A percentile compares a stretch with the other conserved stretches of the same genome.
These are phyloP conservation scores for Ceratoteleas bidentatus DNA, from an alignment of 1,140 invertebrate genomes.

Conservation along the genomic window DNA sequence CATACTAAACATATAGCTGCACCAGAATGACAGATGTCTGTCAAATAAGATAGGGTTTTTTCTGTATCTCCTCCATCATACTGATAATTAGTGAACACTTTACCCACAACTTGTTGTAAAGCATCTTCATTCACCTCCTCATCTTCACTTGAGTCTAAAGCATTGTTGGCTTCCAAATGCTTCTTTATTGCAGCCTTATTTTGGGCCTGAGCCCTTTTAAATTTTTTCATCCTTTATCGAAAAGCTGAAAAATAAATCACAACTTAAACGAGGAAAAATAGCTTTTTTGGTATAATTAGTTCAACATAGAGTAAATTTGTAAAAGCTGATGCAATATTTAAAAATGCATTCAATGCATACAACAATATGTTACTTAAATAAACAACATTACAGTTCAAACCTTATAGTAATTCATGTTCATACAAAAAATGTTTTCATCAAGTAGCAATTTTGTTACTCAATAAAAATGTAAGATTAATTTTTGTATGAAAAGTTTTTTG, in stretches of 20 bases:
- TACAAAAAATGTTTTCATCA: too few relatives aligned
- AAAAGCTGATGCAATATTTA: too few relatives aligned
- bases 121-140: constrained; percentile 74
- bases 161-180: constrained; percentile 81
- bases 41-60: constrained; percentile 86
- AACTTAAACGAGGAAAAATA: too few relatives aligned
- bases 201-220: constrained; percentile 83
- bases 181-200: constrained; percentile 84
- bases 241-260: background rate
- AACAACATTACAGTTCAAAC: too few relatives aligned
- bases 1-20: constrained; percentile 94
- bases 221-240: constrained; percentile 78
- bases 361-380: too few relatives aligned
- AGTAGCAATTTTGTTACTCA: too few relatives aligned
- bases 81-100: constrained; percentile 78
- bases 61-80: constrained; percentile 79
- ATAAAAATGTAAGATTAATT: too few relatives aligned
- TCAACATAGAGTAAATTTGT: too few relatives aligned
- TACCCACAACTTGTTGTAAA: constrained; percentile 70
- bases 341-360: too few relatives aligned
- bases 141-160: constrained; percentile 74
- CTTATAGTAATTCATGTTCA: too few relatives aligned
- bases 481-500: too few relatives aligned
- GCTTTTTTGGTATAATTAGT: too few relatives aligned
- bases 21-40: constrained; percentile 88